phyloP scores from a whole-genome alignment of 2,888 invertebrate species.

The Galeruca laticollis region DNA sequence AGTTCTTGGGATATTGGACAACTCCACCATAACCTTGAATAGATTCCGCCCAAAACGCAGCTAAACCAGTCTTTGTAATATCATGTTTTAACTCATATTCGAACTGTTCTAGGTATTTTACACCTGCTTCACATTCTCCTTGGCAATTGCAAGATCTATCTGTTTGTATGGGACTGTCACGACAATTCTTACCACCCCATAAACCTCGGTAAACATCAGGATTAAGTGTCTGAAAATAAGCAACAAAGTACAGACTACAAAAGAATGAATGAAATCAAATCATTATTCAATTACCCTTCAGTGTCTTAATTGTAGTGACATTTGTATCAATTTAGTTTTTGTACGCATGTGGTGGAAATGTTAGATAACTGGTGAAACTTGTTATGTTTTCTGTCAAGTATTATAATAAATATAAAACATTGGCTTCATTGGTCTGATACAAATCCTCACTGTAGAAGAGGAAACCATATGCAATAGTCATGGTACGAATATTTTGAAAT shows the following conservation, averaged over 20 bases:
- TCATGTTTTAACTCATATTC: constrained; percentile 83
- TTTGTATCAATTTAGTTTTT: no score
- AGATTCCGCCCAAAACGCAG: constrained; percentile 93
- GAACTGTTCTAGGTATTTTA: constrained; percentile 86
- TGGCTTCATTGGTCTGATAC: no score
- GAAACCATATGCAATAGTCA: no score
- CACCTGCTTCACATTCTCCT: constrained; percentile 77
- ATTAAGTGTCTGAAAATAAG: constrained; percentile 78
- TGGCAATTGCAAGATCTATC: constrained; percentile 76
- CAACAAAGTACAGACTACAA: constrained; percentile 13
- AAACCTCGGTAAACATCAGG: constrained; percentile 92
- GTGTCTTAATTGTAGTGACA: no score
- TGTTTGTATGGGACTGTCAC: constrained; percentile 88
- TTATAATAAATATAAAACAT: no score
- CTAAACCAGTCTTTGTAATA: constrained; percentile 82
- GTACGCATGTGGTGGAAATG: no score
- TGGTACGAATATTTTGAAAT: no score
- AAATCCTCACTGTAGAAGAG: no score
- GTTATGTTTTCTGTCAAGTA: background rate
- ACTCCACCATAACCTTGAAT: constrained; percentile 97
- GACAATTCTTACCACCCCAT: constrained; percentile 90
- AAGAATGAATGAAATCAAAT: no score
- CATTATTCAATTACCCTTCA: no score
- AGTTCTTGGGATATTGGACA: constrained; percentile 92
- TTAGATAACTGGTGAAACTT: constrained; percentile 2